Base-by-base conservation (phyloP, 53 echinoderm and acorn worm species). In the Paelopatides confundens region DNA sequence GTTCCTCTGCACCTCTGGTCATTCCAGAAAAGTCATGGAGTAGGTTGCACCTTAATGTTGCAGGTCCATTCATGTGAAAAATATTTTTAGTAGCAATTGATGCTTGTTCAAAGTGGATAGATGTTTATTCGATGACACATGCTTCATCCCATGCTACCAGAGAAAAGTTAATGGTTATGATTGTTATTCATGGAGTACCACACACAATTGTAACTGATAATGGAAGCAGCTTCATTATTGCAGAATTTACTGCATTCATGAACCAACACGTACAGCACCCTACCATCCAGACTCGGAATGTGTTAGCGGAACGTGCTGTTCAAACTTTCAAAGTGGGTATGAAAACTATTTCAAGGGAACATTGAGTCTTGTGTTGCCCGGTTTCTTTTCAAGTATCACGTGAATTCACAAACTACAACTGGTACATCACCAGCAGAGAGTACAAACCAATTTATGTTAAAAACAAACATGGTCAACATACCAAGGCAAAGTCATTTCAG, bases 281-380 rank as follows among this genome's bases (percentile, higher is more conserved):
- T 90, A 71, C 37, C 90, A 90, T 87, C 90, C 93, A 5, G 63
- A 85, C 6, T 86, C 87, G n/a, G 0, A 93, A 93, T 52, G 90
- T 90, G 21, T 39, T 93, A 38, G 90, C 93, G 7, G 92, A 85
- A 85, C 33, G 92, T 21, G 88, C 85, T n/a, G 88, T 92, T 39
- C 87, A 91, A 66, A 69, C 70, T 24, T 65, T 87, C 63, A 87
- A 87, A 40, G 37, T 50, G 90, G 50, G 50, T n/a, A n/a, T n/a
- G n/a, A n/a, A n/a, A n/a, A n/a, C n/a, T n/a, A n/a, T n/a, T n/a
- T n/a, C n/a, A n/a, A n/a, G 91, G 91, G 37, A 82, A 63, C 4
- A 26, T 91, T 18, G 74, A 78, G 23, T 81, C 91, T 21, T 62
- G 62, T 47, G 35, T 91, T 58, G 35, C 87, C 5, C 86, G 82